Evolutionary conservation across 2,888 invertebrate genomes (phyloP), one percentile per base, ranked within the genome.

Genomic region (Axea sp.): DNA sequence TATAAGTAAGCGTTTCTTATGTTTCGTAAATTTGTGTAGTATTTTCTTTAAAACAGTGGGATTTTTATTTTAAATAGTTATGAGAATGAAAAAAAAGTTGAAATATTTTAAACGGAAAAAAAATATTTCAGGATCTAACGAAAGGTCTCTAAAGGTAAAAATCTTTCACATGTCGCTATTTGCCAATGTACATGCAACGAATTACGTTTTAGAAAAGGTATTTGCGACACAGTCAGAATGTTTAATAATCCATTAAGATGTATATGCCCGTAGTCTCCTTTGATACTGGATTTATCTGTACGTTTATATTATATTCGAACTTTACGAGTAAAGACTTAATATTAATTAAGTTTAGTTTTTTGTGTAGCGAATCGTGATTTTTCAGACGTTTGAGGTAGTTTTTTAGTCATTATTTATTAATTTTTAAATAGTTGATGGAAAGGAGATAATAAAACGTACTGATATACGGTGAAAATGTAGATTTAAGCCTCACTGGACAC

Each of bases 191-290:
- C 45, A 49, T 57, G 31, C 62, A 51, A 49, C 41, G 49, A 35
- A 49, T 28, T 35, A 43, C 57, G 57, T 67, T 67, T 53, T 17
- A 39, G 60, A 60, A 65, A 73, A 73, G 33, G 33, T 7, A 31
- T 55, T 67, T 15, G 55, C 47, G 9, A 39, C 14, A 45, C 57
- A 73, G 68, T 73, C 68, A 26, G 62, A 73, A 67, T 73, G 67
- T 68, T 62, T 73, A 68, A 73, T 73, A 39, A 73, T 49, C 62
- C 73, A 67, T 73, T 55, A 73, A 62, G 67, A 65, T 41, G 35
- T 45, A 47, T 60, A 39, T 39, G 33, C 6, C 24, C 8, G 39
- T 7, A 53, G 65, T 22, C 3, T 47, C 55, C 73, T 73, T 65
- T 73, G 67, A 59, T 53, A 59, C 53, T 1, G 39, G 15, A 60